These are phyloP conservation scores for Malurus elegans DNA, from an alignment of 2,113 vertebrate species.

Conservation along the genomic window DNA sequence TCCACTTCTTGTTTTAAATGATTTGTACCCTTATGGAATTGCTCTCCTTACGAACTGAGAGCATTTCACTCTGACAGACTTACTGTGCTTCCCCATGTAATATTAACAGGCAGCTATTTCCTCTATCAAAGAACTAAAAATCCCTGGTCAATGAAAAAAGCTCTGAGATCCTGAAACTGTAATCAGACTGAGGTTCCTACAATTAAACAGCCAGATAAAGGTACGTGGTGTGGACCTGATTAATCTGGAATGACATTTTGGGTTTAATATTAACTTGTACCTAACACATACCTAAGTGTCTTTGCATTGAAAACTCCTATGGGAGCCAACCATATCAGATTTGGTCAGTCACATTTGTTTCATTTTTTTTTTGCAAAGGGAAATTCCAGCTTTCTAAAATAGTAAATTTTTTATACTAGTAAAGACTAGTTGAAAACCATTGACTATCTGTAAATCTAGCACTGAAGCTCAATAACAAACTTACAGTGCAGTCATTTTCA, in stretches of 20 bases:
- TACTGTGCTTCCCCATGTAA: neutral
- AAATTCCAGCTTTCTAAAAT: neutral
- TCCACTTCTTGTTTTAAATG: neutral
- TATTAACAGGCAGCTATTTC: neutral
- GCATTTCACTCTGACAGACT: neutral
- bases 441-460: neutral
- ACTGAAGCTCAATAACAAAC: neutral
- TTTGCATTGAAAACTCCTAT: neutral
- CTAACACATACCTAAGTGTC: neutral
- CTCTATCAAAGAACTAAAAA: constrained; percentile 14
- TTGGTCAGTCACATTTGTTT: neutral
- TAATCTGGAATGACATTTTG: neutral
- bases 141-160: neutral
- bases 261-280: neutral
- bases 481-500: neutral
- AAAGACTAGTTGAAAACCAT: neutral
- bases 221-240: neutral
- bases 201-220: neutral
- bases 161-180: neutral
- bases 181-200: neutral
- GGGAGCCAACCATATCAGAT: neutral
- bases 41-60: neutral
- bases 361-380: neutral
- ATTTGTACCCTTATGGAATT: neutral
- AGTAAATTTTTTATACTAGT: neutral